Conservation (phyloP, 2,113 vertebrate species). For the Cyprinodon brontotheroides region DNA sequence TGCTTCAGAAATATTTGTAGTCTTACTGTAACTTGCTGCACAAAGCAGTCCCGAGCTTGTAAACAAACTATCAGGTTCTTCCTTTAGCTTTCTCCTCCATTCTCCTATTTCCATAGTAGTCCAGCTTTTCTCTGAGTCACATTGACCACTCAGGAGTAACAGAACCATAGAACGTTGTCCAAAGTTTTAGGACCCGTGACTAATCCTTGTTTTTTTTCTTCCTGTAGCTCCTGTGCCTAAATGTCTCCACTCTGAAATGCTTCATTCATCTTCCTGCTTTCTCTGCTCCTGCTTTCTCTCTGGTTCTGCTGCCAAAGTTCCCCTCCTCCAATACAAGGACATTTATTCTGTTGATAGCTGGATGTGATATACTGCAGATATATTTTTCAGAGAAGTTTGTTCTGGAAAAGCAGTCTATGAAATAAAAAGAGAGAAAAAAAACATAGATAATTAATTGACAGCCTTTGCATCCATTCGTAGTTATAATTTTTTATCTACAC, state of each 20-base stretch:
- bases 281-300: conserved; percentile 16
- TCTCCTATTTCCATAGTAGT: conserved; percentile 3
- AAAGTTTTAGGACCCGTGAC: conserved; percentile 9
- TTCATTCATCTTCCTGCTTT: conserved; percentile 15
- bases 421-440: conserved; percentile 7
- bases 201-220: conserved; percentile 7
- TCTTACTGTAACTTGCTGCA: conserved; percentile 28
- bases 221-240: neutral
- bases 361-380: conserved; percentile 24
- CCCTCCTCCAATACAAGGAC: neutral
- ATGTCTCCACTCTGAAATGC: conserved; percentile 8
- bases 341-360: conserved; percentile 27
- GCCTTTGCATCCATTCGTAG: neutral
- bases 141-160: neutral
- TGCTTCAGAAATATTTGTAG: conserved; percentile 20
- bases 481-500: conserved; percentile 1
- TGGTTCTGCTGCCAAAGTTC: conserved; percentile 7
- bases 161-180: conserved; percentile 13
- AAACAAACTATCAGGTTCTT: conserved; percentile 26
- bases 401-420: conserved; percentile 38
- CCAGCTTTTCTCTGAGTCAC: neutral
- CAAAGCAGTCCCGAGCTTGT: conserved; percentile 34
- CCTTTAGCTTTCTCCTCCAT: conserved; percentile 10
- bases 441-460: neutral
- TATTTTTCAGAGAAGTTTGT: conserved; percentile 29